Percentiles rank a stretch among this genome's conserved stretches.
Conservation (phyloP, 2,888 invertebrate genomes). For the Heterodera filipjevi region DNA sequence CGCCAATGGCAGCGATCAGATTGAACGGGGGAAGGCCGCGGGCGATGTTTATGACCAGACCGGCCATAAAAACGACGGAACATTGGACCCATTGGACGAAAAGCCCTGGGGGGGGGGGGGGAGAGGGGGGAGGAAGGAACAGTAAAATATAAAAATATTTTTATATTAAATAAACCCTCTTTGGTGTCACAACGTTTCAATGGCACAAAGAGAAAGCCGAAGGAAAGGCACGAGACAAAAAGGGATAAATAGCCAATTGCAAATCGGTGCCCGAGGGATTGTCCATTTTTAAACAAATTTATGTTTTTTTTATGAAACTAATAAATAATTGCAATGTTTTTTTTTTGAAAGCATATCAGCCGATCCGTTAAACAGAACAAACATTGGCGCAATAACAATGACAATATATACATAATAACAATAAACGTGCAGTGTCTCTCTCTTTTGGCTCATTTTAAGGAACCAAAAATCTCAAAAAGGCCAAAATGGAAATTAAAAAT, state of each 20-base stretch:
- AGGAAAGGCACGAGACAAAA: constrained; percentile 53
- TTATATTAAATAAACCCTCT: constrained; percentile 44
- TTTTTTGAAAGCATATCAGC: neutral
- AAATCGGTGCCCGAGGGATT: constrained; percentile 19
- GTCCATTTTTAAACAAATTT: neutral
- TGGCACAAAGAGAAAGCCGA: constrained; percentile 61
- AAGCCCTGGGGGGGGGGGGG: constrained; percentile 45
- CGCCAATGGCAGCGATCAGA: constrained; percentile 54
- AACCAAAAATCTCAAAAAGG: neutral
- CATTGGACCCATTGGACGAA: constrained; percentile 63
- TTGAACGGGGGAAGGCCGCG: constrained; percentile 57
- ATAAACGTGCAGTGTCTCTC: neutral
- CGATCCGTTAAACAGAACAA: neutral
- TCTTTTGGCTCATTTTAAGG: neutral
- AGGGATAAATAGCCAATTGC: constrained; percentile 51
- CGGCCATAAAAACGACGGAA: constrained; percentile 55
- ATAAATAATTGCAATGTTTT: neutral
- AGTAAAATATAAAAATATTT: neutral
- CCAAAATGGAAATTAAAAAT: neutral
- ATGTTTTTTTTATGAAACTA: neutral
- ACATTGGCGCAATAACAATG: neutral
- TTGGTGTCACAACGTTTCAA: constrained; percentile 49
- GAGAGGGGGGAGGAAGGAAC: neutral
- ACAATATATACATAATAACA: neutral
- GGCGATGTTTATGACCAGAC: constrained; percentile 52